Conservation (phyloP, 2,113 vertebrate species). For the Tupaia tana region DNA sequence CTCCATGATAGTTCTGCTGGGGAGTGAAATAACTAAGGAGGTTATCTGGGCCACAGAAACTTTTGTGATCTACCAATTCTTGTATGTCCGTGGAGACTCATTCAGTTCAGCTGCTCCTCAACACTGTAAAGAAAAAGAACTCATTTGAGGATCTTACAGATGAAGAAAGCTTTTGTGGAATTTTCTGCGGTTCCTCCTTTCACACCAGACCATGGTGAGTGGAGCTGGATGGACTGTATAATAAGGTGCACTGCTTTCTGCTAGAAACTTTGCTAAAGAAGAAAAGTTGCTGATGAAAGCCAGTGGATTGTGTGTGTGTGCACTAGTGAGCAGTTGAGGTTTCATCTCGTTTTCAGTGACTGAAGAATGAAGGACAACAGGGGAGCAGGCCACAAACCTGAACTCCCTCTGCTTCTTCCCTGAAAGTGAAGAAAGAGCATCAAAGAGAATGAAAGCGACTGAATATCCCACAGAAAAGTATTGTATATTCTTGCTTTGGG, state of each 20-base stretch:
- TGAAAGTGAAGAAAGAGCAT: conserved; percentile 85
- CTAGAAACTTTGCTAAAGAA: conserved; percentile 81
- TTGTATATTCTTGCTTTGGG: conserved; percentile 84
- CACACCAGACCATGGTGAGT: conserved; percentile 59
- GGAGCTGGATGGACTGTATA: conserved; percentile 79
- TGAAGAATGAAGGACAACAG: conserved; percentile 85
- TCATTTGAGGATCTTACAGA: conserved; percentile 75
- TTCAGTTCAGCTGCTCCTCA: conserved; percentile 66
- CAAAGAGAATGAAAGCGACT: conserved; percentile 89
- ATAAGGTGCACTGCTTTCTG: conserved; percentile 77
- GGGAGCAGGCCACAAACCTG: conserved; percentile 79
- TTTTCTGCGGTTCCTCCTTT: conserved; percentile 73
- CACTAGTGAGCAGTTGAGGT: conserved; percentile 36
- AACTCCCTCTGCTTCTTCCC: conserved; percentile 82
- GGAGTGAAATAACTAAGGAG: conserved; percentile 54
- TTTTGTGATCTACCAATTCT: conserved; percentile 76
- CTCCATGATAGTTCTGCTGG: background rate
- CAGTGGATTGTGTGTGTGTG: conserved; percentile 36
- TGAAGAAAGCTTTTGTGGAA: conserved; percentile 69
- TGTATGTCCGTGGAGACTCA: conserved; percentile 63
- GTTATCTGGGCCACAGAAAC: conserved; percentile 70
- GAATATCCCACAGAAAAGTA: conserved; percentile 85
- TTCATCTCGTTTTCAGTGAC: conserved; percentile 81
- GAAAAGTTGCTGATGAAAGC: conserved; percentile 87
- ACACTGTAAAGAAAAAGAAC: conserved; percentile 85